A percentile compares a stretch with the other conserved stretches of the same genome.
These are phyloP conservation scores for Epinotia nisella DNA, from an alignment of 2,888 invertebrate species.

Conservation along the genomic window DNA sequence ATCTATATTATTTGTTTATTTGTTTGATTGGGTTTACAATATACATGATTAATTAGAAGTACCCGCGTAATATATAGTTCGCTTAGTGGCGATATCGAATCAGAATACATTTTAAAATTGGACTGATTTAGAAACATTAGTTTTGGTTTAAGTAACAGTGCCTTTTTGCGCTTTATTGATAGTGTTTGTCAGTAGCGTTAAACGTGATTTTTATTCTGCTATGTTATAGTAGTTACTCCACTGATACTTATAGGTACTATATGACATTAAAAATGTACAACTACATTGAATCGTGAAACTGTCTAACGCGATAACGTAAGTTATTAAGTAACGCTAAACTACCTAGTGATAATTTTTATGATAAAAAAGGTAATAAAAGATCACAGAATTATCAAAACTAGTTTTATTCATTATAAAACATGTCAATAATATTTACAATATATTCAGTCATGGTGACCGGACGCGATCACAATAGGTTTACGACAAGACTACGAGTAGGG, in stretches of 20 bases:
- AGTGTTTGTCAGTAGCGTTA: neutral
- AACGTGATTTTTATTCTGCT: neutral
- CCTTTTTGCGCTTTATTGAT: conserved; percentile 15
- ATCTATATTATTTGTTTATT: neutral
- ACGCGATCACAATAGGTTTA: conserved; percentile 55
- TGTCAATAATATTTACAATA: conserved; percentile 76
- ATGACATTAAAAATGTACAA: conserved; percentile 14
- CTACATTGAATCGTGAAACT: conserved; percentile 12
- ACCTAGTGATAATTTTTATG: conserved; percentile 21
- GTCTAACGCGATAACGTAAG: conserved; percentile 24
- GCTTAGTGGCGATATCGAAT: neutral
- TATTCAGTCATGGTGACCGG: conserved; percentile 78
- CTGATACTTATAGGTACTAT: neutral
- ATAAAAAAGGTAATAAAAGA: conserved; percentile 40
- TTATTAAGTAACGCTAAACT: conserved; percentile 29
- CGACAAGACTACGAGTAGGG: conserved; percentile 27
- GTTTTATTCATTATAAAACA: conserved; percentile 78
- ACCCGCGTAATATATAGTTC: neutral
- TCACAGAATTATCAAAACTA: conserved; percentile 62
- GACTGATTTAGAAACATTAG: conserved; percentile 14
- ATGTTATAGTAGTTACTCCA: neutral
- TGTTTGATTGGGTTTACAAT: neutral
- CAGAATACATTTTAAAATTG: conserved; percentile 24
- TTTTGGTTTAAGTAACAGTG: conserved; percentile 21
- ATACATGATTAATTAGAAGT: neutral